phyloP scores from a whole-genome alignment of 2,888 invertebrate species.

The Spilarctia lutea region DNA sequence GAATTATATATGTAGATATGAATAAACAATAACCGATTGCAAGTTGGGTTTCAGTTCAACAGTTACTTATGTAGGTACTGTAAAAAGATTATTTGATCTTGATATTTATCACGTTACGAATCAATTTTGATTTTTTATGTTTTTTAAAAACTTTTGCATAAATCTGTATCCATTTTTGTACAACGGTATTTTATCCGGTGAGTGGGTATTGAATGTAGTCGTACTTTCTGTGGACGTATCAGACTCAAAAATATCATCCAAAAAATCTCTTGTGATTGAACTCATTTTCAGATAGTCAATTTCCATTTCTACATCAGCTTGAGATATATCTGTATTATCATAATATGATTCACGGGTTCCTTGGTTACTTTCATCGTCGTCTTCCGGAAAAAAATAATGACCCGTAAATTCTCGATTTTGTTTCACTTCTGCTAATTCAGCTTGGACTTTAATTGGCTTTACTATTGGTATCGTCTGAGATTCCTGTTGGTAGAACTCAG shows the following conservation, averaged over 20 bases:
- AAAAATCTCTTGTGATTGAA: constrained; percentile 72
- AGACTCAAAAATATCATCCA: constrained; percentile 78
- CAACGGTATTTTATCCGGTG: constrained; percentile 59
- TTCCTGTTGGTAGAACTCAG: constrained; percentile 48
- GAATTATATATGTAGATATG: background rate
- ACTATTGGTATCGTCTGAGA: constrained; percentile 54
- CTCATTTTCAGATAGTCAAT: constrained; percentile 73
- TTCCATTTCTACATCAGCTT: constrained; percentile 73
- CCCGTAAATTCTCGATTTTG: constrained; percentile 74
- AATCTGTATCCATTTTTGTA: constrained; percentile 62
- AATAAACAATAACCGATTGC: background rate
- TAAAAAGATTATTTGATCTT: background rate
- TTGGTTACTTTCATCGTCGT: constrained; percentile 59
- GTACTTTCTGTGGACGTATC: constrained; percentile 67
- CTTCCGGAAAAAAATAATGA: constrained; percentile 82
- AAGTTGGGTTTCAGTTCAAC: background rate
- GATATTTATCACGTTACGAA: background rate
- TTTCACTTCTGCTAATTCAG: constrained; percentile 71
- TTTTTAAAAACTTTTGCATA: constrained; percentile 69
- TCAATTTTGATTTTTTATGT: constrained; percentile 54
- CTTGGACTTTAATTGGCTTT: constrained; percentile 72
- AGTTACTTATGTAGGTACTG: background rate
- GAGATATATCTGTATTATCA: constrained; percentile 62
- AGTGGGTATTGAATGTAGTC: constrained; percentile 51
- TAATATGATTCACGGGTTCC: constrained; percentile 72